Percentiles rank a stretch among this genome's conserved stretches.
phyloP scores from a whole-genome alignment of 2,113 vertebrate species.

The Trichechus manatus region DNA sequence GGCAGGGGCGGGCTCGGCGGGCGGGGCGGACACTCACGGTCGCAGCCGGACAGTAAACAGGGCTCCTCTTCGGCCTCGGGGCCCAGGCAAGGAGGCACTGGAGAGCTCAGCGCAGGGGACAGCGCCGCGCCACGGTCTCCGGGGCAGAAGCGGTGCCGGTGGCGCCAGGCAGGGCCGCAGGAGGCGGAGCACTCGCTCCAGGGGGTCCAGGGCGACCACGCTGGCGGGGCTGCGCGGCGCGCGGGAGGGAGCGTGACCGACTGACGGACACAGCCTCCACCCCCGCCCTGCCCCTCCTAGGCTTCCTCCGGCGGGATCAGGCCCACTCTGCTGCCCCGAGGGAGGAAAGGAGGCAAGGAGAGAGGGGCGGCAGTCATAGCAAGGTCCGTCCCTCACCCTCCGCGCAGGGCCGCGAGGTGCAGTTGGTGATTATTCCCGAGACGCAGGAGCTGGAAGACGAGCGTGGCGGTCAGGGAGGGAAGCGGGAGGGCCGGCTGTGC shows the following conservation, averaged over 20 bases:
- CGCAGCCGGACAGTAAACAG: slow-evolving; percentile 25
- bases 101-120: rapidly evolving
- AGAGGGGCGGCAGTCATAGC: rapidly evolving
- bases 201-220: slow-evolving; percentile 92
- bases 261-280: neutral
- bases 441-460: slow-evolving; percentile 89
- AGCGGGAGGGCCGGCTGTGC: neutral
- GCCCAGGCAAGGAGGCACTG: neutral
- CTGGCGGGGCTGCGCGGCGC: slow-evolving; percentile 83
- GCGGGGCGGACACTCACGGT: slow-evolving; percentile 54
- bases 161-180: slow-evolving; percentile 90
- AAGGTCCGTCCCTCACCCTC: slow-evolving; percentile 84
- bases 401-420: slow-evolving; percentile 87
- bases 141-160: slow-evolving; percentile 91
- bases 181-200: slow-evolving; percentile 92
- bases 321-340: neutral
- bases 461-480: too few relatives aligned
- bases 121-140: slow-evolving; percentile 83
- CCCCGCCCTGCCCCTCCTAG: rapidly evolving
- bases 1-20: too few relatives aligned
- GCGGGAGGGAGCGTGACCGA: neutral
- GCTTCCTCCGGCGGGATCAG: neutral
- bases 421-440: slow-evolving; percentile 89
- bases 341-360: neutral
- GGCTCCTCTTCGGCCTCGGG: slow-evolving; percentile 69